Conservation (phyloP, 2,888 invertebrate genomes). For the Polia nebulosa region DNA sequence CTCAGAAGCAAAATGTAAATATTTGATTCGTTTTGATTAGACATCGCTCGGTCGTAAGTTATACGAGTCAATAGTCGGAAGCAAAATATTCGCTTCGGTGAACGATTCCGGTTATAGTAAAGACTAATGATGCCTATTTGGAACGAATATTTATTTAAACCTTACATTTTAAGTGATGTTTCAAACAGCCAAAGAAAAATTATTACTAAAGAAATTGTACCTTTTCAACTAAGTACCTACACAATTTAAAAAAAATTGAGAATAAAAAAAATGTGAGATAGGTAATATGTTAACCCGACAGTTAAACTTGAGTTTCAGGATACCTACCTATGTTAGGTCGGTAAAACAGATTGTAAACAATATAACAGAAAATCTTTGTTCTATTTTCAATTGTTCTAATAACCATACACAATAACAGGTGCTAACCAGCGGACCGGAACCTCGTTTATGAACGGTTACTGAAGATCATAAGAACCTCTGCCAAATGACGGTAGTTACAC, state of each 20-base stretch:
- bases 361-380: neutral
- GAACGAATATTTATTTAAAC: neutral
- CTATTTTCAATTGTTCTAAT: conserved; percentile 14
- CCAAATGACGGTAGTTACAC: conserved; percentile 33
- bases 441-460: conserved; percentile 23
- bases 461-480: conserved; percentile 23
- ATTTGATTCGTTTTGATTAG: conserved; percentile 52
- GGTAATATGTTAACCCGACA: no score
- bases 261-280: no score
- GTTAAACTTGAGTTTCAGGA: neutral
- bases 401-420: conserved; percentile 25
- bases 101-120: neutral
- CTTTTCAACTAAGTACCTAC: neutral
- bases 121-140: conserved; percentile 15
- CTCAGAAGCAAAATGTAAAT: conserved; percentile 35
- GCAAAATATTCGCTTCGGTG: conserved; percentile 29
- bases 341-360: neutral
- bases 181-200: neutral
- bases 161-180: neutral
- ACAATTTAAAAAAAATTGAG: neutral
- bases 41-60: conserved; percentile 31
- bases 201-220: neutral
- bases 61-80: conserved; percentile 33
- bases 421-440: conserved; percentile 5
- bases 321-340: neutral